phyloP scores from a whole-genome alignment of 2,113 vertebrate species.

The Morone chrysops region DNA sequence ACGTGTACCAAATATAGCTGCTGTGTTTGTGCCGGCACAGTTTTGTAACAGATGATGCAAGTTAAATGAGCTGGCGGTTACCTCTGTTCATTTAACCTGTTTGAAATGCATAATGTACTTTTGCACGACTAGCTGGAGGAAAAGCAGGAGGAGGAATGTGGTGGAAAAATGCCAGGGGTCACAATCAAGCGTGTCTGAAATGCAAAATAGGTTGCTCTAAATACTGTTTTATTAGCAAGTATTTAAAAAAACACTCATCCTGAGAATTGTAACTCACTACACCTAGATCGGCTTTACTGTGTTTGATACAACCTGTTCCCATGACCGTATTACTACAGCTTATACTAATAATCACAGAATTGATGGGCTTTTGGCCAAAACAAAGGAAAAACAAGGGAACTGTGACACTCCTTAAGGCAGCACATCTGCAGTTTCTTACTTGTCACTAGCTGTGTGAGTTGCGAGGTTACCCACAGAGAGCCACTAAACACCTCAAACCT shows the following conservation, averaged over 20 bases:
- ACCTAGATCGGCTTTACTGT: constrained; percentile 21
- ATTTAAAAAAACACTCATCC: constrained; percentile 25
- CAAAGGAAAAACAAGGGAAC: no score
- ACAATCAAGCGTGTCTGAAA: constrained; percentile 46
- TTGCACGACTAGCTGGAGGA: constrained; percentile 4
- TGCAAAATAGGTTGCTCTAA: constrained; percentile 46
- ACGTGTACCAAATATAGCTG: background rate
- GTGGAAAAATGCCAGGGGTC: constrained; percentile 36
- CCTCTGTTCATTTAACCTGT: constrained; percentile 37
- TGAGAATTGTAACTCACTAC: constrained; percentile 3
- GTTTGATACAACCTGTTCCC: constrained; percentile 28
- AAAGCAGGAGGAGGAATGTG: constrained; percentile 8
- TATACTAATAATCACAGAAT: constrained; percentile 15
- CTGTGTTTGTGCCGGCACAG: constrained; percentile 10
- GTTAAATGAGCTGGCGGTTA: constrained; percentile 5
- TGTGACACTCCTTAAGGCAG: background rate
- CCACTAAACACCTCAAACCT: constrained; percentile 75
- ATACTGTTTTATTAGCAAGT: constrained; percentile 21
- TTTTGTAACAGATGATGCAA: constrained; percentile 36
- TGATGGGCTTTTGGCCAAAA: background rate
- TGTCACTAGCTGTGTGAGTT: constrained; percentile 45
- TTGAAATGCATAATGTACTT: constrained; percentile 24
- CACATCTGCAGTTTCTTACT: constrained; percentile 54
- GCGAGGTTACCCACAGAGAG: constrained; percentile 65
- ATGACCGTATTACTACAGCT: background rate